Evolutionary conservation across 2,113 vertebrate genomes (phyloP), one percentile per base, ranked within the genome.

Genomic region (Plectropomus leopardus): DNA sequence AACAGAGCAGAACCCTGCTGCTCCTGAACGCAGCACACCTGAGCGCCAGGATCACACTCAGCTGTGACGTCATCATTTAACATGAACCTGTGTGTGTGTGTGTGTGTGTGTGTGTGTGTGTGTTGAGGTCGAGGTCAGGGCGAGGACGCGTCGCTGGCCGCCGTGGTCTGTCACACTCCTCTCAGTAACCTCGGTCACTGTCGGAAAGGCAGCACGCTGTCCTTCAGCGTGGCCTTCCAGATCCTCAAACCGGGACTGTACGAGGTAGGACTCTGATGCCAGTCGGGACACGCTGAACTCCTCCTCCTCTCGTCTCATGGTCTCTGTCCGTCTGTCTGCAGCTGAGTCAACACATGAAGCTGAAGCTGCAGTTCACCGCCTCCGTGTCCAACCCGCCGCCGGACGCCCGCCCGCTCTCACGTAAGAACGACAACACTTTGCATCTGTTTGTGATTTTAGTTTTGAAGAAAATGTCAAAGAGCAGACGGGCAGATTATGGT

Each of bases 361-460:
- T 98, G 73, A 99, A 99, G 94, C 94, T 99, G 7, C 97, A 99
- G 94, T 99, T 99, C 93, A 98, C 97, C 0, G 97, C 97, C 14
- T 98, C 97, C 0, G 96, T 97, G 14, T 94, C 96, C 26, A 97
- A 97, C 87, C 95, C 95, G 0, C 96, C 96, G 0, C 96, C 96
- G 0, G 97, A 98, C 17, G 97, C 96, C 0, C 95, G 97, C 23
- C 96, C 97, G 0, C 88, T 97, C 0, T 97, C 97, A 0, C 96
- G 97, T 47, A 94, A 94, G 90, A 47, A 11, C 10, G 50, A 16
- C 9, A 11, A 30, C 42, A 15, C 4, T 4, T 4, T 53, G 34
- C 7, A 36, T 32, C 9, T 15, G 2, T 13, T 9, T 50, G 14
- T 7, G 1, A 17, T 16, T 24, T 63, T 10, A 5, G 7, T 36